Conservation (phyloP, 2,113 vertebrate species). For the Athene noctua region DNA sequence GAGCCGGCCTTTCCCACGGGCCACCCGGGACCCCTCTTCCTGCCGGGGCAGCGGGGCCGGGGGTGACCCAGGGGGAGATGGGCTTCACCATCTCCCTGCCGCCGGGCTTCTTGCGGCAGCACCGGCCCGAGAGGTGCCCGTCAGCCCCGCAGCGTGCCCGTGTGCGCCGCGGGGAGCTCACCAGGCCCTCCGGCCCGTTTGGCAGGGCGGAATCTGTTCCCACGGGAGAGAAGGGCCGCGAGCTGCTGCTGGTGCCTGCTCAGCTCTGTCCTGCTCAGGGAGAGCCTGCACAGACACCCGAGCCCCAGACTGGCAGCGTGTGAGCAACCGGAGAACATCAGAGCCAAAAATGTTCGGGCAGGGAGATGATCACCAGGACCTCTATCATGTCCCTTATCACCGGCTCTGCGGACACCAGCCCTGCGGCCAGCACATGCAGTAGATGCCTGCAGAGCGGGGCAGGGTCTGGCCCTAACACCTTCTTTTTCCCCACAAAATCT, state of each 20-base stretch:
- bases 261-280: not conserved
- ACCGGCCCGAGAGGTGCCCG: not conserved
- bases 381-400: not conserved
- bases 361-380: not conserved
- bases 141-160: accelerated
- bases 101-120: not conserved
- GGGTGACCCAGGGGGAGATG: not conserved
- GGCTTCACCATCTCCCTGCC: not conserved
- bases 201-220: not conserved
- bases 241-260: not conserved
- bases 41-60: conserved; percentile 1
- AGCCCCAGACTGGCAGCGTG: too few relatives aligned
- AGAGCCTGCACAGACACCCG: not conserved
- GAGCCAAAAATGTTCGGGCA: not conserved
- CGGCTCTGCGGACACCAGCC: not conserved
- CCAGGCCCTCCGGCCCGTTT: not conserved
- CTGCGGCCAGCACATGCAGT: accelerated
- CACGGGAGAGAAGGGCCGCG: not conserved
- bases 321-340: not conserved
- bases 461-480: not conserved
- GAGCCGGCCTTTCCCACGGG: conserved; percentile 61
- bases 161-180: not conserved
- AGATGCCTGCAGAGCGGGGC: accelerated
- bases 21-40: conserved; percentile 58
- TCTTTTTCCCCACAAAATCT: not conserved